A percentile compares a stretch with the other conserved stretches of the same genome.
These are phyloP conservation scores for Theretra japonica DNA, from an alignment of 2,888 invertebrate species.

Conservation along the genomic window DNA sequence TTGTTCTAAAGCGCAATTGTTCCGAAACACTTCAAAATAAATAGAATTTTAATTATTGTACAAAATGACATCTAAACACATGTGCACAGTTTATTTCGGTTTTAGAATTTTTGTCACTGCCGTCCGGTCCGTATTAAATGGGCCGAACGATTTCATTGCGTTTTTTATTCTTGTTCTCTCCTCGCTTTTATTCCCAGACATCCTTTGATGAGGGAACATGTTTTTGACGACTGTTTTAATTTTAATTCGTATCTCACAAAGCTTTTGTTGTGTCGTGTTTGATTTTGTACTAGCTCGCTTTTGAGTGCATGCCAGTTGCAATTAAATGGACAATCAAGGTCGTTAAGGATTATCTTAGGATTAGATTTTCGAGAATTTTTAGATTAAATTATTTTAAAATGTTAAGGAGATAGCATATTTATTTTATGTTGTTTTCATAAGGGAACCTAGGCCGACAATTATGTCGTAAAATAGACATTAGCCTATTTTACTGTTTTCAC, in stretches of 20 bases:
- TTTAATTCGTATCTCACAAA: conserved; percentile 30
- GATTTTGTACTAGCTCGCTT: conserved; percentile 32
- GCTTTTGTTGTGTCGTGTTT: conserved; percentile 46
- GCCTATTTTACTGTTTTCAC: neutral
- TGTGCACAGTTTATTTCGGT: conserved; percentile 83
- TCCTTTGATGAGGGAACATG: conserved; percentile 74
- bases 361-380: no score
- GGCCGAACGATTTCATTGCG: conserved; percentile 79
- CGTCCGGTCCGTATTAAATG: conserved; percentile 84
- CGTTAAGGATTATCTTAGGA: neutral
- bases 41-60: conserved; percentile 32
- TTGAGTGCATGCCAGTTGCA: conserved; percentile 32
- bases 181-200: conserved; percentile 67
- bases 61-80: conserved; percentile 71
- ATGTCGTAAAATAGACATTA: no score
- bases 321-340: conserved; percentile 17
- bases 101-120: conserved; percentile 80
- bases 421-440: no score
- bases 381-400: no score
- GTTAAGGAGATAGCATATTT: no score
- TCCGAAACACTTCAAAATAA: conserved; percentile 20
- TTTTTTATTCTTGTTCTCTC: conserved; percentile 58
- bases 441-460: no score
- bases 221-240: conserved; percentile 50
- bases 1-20: conserved; percentile 11